A percentile compares a stretch with the other conserved stretches of the same genome.
Evolutionary conservation across 2,797 vertebrate genomes (phyloP).

Genomic region (Falco concolor): DNA sequence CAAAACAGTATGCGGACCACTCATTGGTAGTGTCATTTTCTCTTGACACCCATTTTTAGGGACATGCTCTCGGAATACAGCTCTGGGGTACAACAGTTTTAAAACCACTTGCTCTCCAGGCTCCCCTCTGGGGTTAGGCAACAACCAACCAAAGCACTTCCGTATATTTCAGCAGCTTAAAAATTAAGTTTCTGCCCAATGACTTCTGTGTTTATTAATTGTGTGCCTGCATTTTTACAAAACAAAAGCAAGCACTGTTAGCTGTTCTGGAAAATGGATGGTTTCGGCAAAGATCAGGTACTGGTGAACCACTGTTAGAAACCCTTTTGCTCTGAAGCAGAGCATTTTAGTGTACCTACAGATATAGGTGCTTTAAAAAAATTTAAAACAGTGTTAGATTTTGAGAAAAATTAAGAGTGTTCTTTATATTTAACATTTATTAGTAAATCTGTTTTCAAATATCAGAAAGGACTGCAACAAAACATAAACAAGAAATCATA

Average conservation of each 20-base stretch:
- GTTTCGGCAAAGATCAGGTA: background rate
- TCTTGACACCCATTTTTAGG: background rate
- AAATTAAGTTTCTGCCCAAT: background rate
- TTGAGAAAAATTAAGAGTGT: rapidly evolving
- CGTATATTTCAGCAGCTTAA: background rate
- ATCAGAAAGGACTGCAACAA: background rate
- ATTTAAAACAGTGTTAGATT: background rate
- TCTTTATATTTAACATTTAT: no score
- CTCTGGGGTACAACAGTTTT: background rate
- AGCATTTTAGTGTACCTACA: background rate
- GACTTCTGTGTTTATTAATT: background rate
- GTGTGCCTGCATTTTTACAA: background rate
- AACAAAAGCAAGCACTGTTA: background rate
- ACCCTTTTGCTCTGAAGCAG: background rate
- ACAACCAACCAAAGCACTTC: background rate
- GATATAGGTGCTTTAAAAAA: rapidly evolving
- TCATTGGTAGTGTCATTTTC: background rate
- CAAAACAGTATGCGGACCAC: background rate
- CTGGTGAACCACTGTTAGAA: no score
- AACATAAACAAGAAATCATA: background rate
- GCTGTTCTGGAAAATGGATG: rapidly evolving
- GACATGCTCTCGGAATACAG: background rate
- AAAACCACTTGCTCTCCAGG: background rate
- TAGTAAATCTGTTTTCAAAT: rapidly evolving
- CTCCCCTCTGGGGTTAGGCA: background rate